Evolutionary conservation across 2,797 vertebrate genomes (phyloP), one percentile per base, ranked within the genome.

Genomic region (Nannoperca obscura): DNA sequence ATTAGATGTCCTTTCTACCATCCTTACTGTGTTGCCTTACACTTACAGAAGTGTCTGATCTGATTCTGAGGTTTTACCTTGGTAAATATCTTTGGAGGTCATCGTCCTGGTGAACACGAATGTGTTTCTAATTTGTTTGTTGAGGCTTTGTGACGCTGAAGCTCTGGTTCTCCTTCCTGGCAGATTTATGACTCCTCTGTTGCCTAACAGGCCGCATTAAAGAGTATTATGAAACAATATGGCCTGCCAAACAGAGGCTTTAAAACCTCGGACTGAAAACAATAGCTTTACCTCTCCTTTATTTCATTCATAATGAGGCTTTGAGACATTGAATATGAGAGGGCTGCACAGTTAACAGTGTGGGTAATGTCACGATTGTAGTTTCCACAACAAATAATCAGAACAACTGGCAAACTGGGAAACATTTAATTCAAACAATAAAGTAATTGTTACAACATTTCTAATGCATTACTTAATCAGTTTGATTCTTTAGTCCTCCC

Each of bases 201-300:
- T 87, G 57, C 76, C 57, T 55, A 86, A 87, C 63, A 27, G 64
- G 76, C 38, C 17, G 59, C 65, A 80, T 84, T 84, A 86, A 83
- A 83, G 58, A 4, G 27, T 11, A 53, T 90, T 89, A 85, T 47
- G 71, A 85, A 89, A 87, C 65, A 57, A 34, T 19, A 15, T 10
- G 27, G 24, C 12, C 52, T 13, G 85, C 85, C 88, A 89, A 65
- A 75, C 74, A 79, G 52, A 75, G 82, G 77, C 84, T 89, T 85
- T 86, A 63, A 53, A 42, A 70, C 22, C 59, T 66, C 13, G 0
- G 9, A 32, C 34, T 76, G 75, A 73, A 84, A 86, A 90, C 81
- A 87, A 78, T 20, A 54, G 82, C 36, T 57, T 24, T 53, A 83
- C 58, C 71, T 71, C 81, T 27, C 20, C 4, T 44, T 74, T 79